Evolutionary conservation across 2,888 invertebrate species (phyloP).

Genomic region (Myopa tessellatipennis): DNA sequence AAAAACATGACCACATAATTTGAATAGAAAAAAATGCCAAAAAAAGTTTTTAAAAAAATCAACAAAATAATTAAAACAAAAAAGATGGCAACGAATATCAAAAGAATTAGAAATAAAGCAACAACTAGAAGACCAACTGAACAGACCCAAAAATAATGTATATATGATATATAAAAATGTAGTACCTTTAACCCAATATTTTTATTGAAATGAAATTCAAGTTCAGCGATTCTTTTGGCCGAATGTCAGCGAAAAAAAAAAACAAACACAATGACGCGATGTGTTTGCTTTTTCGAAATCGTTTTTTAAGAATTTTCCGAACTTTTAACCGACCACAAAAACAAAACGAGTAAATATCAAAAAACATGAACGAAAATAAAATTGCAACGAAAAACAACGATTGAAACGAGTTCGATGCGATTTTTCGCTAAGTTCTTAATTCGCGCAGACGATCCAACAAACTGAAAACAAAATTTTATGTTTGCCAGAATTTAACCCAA

Average conservation of each 20-base stretch:
- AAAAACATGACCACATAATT: no score
- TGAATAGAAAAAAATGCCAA: no score
- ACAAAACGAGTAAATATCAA: background rate
- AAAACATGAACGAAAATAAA: background rate
- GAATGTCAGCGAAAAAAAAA: background rate
- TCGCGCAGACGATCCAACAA: background rate
- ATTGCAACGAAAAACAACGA: background rate
- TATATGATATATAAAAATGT: no score
- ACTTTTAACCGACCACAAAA: background rate
- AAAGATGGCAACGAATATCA: background rate
- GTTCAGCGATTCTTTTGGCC: background rate
- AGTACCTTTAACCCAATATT: no score
- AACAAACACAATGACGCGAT: background rate
- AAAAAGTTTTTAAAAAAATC: no score
- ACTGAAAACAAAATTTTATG: conserved; percentile 1
- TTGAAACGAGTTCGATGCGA: background rate
- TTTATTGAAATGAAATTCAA: conserved; percentile 1
- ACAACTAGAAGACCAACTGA: no score
- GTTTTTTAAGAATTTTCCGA: no score
- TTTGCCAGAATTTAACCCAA: background rate
- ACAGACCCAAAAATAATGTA: no score
- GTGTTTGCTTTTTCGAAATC: no score
- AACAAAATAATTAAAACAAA: background rate
- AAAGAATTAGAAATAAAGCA: background rate
- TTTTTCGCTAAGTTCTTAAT: background rate